Conservation (phyloP, 92 coral and sea anemone genomes). For the Siderastrea siderea region DNA sequence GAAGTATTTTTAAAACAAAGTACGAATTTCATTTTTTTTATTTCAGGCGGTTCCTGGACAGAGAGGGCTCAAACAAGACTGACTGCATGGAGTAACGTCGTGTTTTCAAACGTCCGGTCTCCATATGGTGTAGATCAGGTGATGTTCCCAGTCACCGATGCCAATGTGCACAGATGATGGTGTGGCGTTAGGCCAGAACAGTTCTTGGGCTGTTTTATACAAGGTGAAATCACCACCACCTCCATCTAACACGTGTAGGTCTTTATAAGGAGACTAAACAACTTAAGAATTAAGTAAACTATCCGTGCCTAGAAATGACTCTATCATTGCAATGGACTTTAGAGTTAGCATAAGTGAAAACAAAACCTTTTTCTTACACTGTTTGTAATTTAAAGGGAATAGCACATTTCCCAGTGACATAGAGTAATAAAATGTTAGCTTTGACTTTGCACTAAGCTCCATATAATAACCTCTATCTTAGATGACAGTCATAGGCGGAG, state of each 20-base stretch:
- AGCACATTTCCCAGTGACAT: no score
- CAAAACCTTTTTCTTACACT: no score
- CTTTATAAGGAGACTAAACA: not conserved
- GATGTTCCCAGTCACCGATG: not conserved
- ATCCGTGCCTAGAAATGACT: not conserved
- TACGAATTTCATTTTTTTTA: not conserved
- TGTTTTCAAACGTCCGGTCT: not conserved
- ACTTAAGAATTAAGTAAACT: not conserved
- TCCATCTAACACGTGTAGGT: not conserved
- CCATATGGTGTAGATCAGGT: not conserved
- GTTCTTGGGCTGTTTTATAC: not conserved
- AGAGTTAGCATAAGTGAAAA: no score
- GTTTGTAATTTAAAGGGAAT: no score
- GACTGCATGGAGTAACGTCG: not conserved
- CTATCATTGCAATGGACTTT: no score
- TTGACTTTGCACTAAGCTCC: no score
- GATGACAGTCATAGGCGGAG: no score
- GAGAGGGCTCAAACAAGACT: conserved; percentile 1
- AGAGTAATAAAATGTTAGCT: no score
- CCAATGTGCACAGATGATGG: not conserved
- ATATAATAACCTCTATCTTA: no score
- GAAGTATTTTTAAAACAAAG: not conserved
- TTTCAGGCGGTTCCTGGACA: conserved; percentile 52
- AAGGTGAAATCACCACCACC: not conserved
- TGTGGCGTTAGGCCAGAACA: not conserved